Conservation (phyloP, 1,140 invertebrate species). For the Formica exsecta region DNA sequence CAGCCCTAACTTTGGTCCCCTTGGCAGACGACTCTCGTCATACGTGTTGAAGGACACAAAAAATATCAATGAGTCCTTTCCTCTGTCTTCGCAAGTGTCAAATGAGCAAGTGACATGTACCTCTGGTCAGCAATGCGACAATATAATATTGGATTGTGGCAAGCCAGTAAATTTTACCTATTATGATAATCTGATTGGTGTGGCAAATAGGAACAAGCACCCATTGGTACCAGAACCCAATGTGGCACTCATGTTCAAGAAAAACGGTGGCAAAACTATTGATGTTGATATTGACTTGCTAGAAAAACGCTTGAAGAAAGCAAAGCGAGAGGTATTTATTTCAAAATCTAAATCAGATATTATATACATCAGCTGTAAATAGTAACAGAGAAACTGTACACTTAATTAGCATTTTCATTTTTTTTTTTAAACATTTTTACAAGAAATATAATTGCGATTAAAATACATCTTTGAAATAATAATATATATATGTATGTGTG, state of each 20-base stretch:
- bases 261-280: conserved; percentile 89
- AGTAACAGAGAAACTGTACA: conserved; percentile 16
- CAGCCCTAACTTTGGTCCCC: conserved; percentile 83
- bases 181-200: conserved; percentile 94
- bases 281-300: conserved; percentile 93
- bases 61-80: conserved; percentile 80
- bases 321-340: conserved; percentile 90
- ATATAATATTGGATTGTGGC: conserved; percentile 93
- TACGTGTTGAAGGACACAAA: conserved; percentile 82
- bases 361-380: neutral
- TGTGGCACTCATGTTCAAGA: conserved; percentile 93
- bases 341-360: neutral
- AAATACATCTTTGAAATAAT: neutral
- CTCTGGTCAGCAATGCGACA: conserved; percentile 85
- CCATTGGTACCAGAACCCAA: conserved; percentile 89
- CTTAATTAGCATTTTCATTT: neutral
- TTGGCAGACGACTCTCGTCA: conserved; percentile 84
- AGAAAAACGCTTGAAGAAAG: conserved; percentile 92
- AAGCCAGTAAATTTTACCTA: conserved; percentile 95
- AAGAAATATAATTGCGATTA: neutral
- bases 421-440: neutral
- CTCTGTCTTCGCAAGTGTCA: conserved; percentile 72
- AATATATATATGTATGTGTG: no score
- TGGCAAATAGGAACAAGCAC: conserved; percentile 91
- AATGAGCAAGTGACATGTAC: conserved; percentile 79